A percentile compares a stretch with the other conserved stretches of the same genome.
phyloP scores from a whole-genome alignment of 2,888 invertebrate genomes.

The Drosophila tripunctata region DNA sequence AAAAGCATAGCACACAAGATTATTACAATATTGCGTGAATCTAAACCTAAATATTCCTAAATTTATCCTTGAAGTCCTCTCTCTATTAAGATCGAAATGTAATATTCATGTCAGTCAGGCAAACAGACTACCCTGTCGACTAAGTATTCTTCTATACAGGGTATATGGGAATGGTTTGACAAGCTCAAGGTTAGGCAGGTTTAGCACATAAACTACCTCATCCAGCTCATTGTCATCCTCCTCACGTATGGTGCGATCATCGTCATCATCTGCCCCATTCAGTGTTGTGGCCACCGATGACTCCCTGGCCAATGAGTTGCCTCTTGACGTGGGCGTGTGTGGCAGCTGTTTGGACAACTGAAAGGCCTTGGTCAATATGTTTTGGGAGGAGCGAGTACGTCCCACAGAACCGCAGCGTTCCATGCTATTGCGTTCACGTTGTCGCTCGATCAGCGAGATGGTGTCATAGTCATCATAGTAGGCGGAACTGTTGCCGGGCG shows the following conservation, averaged over 20 bases:
- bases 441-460: slow-evolving; percentile 83
- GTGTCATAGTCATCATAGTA: slow-evolving; percentile 82
- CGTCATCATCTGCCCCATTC: slow-evolving; percentile 85
- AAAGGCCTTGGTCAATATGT: slow-evolving; percentile 93
- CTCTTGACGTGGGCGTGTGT: slow-evolving; percentile 83
- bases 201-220: slow-evolving; percentile 73
- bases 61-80: too few species aligned
- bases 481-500: slow-evolving; percentile 69
- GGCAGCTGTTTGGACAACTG: slow-evolving; percentile 86
- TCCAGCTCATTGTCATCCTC: slow-evolving; percentile 87
- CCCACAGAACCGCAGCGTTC: slow-evolving; percentile 85
- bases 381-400: slow-evolving; percentile 90
- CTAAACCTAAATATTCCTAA: too few species aligned
- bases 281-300: slow-evolving; percentile 79
- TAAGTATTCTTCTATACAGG: neutral
- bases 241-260: slow-evolving; percentile 88
- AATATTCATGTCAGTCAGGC: neutral
- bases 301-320: slow-evolving; percentile 79
- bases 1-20: too few species aligned
- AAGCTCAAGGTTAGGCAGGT: slow-evolving; percentile 60
- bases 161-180: slow-evolving; percentile 6
- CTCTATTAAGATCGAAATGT: too few species aligned
- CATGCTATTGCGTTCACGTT: slow-evolving; percentile 82
- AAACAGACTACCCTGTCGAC: neutral
- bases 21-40: too few species aligned